These are phyloP conservation scores for Ascaphus truei DNA, from an alignment of 2,113 vertebrate genomes.

Conservation along the genomic window DNA sequence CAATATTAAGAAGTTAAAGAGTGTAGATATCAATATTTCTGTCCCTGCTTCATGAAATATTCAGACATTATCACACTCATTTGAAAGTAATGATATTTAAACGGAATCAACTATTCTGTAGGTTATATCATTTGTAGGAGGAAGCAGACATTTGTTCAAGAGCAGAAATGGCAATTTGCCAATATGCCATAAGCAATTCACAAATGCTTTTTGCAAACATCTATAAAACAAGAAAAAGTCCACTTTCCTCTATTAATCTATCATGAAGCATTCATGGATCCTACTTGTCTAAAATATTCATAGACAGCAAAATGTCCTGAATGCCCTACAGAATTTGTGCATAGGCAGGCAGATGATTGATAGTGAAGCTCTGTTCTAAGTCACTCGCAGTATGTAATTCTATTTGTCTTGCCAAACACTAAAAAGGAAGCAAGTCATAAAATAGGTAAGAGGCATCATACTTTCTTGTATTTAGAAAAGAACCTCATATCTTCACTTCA, in stretches of 20 bases:
- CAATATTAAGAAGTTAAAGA: slow-evolving; percentile 47
- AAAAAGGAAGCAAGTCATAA: slow-evolving; percentile 67
- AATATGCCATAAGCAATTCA: background rate
- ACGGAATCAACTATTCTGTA: slow-evolving; percentile 40
- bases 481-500: slow-evolving; percentile 42
- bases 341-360: slow-evolving; percentile 70
- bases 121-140: slow-evolving; percentile 45
- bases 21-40: slow-evolving; percentile 40
- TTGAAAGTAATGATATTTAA: slow-evolving; percentile 43
- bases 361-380: slow-evolving; percentile 66
- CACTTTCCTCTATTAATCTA: slow-evolving; percentile 64
- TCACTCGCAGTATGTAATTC: slow-evolving; percentile 72
- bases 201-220: slow-evolving; percentile 55
- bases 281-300: slow-evolving; percentile 80
- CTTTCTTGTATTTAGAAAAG: slow-evolving; percentile 55
- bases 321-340: slow-evolving; percentile 76
- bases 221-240: slow-evolving; percentile 56
- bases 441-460: slow-evolving; percentile 55
- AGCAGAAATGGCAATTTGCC: slow-evolving; percentile 26
- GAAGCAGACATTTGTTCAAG: slow-evolving; percentile 40
- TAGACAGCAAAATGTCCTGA: slow-evolving; percentile 76
- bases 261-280: slow-evolving; percentile 67
- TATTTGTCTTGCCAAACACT: slow-evolving; percentile 76
- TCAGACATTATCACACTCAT: slow-evolving; percentile 58
- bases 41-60: slow-evolving; percentile 52